Evolutionary conservation across 1,140 invertebrate genomes (phyloP), one percentile per base, ranked within the genome.

Genomic region (Drosophila cardini): DNA sequence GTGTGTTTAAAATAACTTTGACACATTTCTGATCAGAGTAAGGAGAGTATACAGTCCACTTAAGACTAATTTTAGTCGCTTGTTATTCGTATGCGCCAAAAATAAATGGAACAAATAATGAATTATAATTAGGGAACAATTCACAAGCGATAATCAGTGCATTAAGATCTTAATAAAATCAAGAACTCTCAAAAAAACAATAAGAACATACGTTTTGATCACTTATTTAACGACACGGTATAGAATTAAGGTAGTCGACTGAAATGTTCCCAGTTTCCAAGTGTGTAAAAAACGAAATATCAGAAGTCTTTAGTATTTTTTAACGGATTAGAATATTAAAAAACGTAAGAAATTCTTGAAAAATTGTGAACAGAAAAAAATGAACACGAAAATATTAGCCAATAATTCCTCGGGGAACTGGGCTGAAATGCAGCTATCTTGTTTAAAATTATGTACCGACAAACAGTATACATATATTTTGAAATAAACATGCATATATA

Each of bases 141-240:
- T 80, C 58, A 58, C 72, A 77, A 73, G 56, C 11, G 40, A 57
- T 62, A 68, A 64, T 72, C 75, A 57, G 40, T 43, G 30, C 43
- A 16, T 57, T 52, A 55, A 43, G 63, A 65, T 13, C 45, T 50
- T 26, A 38, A 52, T 60, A 53, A 36, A 34, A 57, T 50, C 16
- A 43, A 30, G 36, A 43, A 65, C 42, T 55, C 36, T 16, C 13
- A 40, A 50, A 48, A 64, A 46, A 15, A 38, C 4, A 38, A 36
- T 36, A 36, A 36, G 34, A 38, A 11, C 10, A 38, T 38, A 38
- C 30, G 13, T 50, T 3, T 5, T 26, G 21, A 26, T 26, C 5
- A 26, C 21, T 26, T 26, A 26, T 4, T 26, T 3, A 26, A 2
- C 4, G 21, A 26, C n/a, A n/a, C n/a, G n/a, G n/a, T n/a, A n/a